Percentiles rank a stretch among this genome's conserved stretches.
Conservation (phyloP, 1,140 invertebrate species). For the Musca vetustissima region DNA sequence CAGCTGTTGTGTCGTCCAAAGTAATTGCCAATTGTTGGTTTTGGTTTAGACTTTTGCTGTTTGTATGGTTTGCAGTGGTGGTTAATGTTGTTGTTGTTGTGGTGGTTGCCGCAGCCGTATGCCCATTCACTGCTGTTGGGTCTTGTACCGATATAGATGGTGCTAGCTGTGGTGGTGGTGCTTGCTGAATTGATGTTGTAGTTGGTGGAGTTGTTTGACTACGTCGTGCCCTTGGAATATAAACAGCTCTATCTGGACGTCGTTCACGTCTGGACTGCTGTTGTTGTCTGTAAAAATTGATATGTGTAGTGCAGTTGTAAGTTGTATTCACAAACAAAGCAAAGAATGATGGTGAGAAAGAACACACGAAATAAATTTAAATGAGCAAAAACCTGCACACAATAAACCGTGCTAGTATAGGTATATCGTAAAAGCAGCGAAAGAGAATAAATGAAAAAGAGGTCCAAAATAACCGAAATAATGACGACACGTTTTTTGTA, state of each 20-base stretch:
- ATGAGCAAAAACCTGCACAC: not conserved
- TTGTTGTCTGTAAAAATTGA: slow-evolving; percentile 22
- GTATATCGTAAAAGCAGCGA: not conserved
- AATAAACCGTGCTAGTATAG: not conserved
- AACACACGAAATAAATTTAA: not conserved
- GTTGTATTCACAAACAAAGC: not conserved
- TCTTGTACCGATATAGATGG: not conserved
- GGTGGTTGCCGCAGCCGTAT: slow-evolving; percentile 27
- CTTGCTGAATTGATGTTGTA: slow-evolving; percentile 31
- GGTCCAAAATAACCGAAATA: not conserved
- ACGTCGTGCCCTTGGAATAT: slow-evolving; percentile 72
- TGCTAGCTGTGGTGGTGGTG: slow-evolving; percentile 30
- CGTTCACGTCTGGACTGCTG: slow-evolving; percentile 56
- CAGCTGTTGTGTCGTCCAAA: slow-evolving; percentile 20
- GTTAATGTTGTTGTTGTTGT: slow-evolving; percentile 16
- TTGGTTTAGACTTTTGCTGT: slow-evolving; percentile 19
- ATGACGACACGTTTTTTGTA: too few species aligned
- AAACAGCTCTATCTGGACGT: slow-evolving; percentile 75
- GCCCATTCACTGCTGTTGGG: slow-evolving; percentile 24
- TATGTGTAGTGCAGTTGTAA: not conserved
- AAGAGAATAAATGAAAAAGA: not conserved
- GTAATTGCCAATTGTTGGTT: slow-evolving; percentile 30
- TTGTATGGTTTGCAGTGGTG: slow-evolving; percentile 8
- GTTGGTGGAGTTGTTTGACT: slow-evolving; percentile 57
- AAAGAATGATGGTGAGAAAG: slow-evolving; percentile 3